These are phyloP conservation scores for Cyprinodon variegatus DNA, from an alignment of 2,113 vertebrate genomes.

Conservation along the genomic window DNA sequence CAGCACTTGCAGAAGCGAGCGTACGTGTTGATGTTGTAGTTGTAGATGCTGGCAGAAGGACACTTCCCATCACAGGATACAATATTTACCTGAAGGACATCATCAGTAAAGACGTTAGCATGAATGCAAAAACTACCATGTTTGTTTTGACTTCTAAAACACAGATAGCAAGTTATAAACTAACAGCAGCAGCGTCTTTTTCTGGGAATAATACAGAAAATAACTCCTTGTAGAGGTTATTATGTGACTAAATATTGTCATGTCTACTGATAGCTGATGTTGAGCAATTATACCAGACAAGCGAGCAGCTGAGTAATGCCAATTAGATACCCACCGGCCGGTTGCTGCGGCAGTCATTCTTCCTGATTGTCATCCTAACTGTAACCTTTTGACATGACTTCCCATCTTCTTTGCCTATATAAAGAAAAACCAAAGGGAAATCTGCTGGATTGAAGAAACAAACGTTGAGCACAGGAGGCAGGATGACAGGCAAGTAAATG, in stretches of 20 bases:
- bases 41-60: slow-evolving; percentile 97
- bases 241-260: not conserved
- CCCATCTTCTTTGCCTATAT: slow-evolving; percentile 95
- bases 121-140: not conserved
- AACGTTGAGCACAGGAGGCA: not conserved
- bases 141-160: too few relatives aligned
- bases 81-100: slow-evolving; percentile 88
- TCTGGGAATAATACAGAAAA: not conserved
- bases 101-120: too few relatives aligned
- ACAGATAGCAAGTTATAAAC: not conserved
- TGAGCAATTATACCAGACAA: not conserved
- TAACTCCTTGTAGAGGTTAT: not conserved
- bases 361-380: slow-evolving; percentile 98
- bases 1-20: slow-evolving; percentile 99
- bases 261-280: not conserved
- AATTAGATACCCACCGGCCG: slow-evolving; percentile 82
- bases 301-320: not conserved
- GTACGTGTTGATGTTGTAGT: slow-evolving; percentile 98
- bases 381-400: slow-evolving; percentile 98
- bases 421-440: slow-evolving; percentile 19
- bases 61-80: slow-evolving; percentile 97
- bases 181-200: not conserved
- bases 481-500: not conserved
- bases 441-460: not conserved
- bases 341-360: slow-evolving; percentile 96